These are phyloP conservation scores for Aphidoletes aphidimyza DNA, from an alignment of 2,888 invertebrate genomes.

Conservation along the genomic window DNA sequence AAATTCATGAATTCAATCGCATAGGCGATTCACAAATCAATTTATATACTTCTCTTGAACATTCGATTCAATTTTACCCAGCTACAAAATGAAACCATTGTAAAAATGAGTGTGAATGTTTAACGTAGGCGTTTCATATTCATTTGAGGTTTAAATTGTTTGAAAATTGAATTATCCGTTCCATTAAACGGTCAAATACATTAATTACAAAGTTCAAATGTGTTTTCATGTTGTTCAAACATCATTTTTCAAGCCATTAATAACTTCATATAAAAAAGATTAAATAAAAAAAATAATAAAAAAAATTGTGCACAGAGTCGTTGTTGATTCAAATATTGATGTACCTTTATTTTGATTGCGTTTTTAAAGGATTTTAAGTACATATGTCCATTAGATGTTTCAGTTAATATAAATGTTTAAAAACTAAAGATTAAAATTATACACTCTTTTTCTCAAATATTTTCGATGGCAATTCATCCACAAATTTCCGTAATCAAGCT, in stretches of 20 bases:
- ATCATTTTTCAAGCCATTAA: neutral
- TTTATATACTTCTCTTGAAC: neutral
- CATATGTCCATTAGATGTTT: neutral
- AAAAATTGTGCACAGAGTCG: neutral
- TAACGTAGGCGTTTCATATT: too few species aligned
- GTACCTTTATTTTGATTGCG: neutral
- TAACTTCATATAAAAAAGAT: neutral
- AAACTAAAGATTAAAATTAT: conserved; percentile 39
- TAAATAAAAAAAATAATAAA: neutral
- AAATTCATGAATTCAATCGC: neutral
- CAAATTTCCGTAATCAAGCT: too few species aligned
- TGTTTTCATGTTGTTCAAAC: too few species aligned
- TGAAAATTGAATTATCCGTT: too few species aligned
- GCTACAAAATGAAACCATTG: neutral
- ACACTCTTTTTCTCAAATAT: neutral
- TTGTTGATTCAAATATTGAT: neutral
- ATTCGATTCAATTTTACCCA: neutral
- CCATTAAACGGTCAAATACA: too few species aligned
- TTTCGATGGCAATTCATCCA: neutral
- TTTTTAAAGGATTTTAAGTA: neutral
- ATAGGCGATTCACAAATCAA: neutral
- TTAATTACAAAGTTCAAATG: too few species aligned
- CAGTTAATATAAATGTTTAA: neutral
- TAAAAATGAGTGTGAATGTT: too few species aligned
- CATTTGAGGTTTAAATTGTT: too few species aligned